Conservation (phyloP, 2,888 invertebrate genomes). For the Galerucella calmariensis region DNA sequence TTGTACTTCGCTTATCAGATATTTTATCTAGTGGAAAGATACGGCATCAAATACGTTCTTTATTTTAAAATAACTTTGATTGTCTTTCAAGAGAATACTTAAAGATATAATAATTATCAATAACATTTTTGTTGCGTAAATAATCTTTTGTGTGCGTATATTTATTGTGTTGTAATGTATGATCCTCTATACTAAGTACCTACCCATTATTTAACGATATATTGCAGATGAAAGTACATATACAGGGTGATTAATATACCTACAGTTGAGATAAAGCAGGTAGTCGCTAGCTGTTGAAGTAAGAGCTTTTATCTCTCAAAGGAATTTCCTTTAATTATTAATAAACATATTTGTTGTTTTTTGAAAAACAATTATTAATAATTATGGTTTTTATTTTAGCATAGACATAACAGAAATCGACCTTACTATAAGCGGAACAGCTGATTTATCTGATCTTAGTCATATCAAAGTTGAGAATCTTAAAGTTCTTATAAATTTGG, state of each 20-base stretch:
- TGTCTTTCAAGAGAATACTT: background rate
- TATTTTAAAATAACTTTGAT: background rate
- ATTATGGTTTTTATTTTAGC: slow-evolving; percentile 15
- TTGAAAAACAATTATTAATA: background rate
- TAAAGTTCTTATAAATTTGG: slow-evolving; percentile 14
- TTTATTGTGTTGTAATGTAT: too few species aligned
- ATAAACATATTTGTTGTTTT: background rate
- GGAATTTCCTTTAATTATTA: background rate
- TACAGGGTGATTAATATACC: too few species aligned
- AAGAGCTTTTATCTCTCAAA: background rate
- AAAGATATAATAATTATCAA: background rate
- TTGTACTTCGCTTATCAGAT: slow-evolving; percentile 9
- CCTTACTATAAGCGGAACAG: slow-evolving; percentile 6
- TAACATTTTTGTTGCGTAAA: too few species aligned
- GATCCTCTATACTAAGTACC: too few species aligned
- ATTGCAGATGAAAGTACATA: too few species aligned
- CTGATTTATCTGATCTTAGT: background rate
- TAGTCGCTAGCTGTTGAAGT: too few species aligned
- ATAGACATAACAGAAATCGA: background rate
- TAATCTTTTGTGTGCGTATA: too few species aligned
- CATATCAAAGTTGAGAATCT: slow-evolving; percentile 4
- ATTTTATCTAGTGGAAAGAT: background rate
- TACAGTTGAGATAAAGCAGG: too few species aligned
- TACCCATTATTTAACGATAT: too few species aligned
- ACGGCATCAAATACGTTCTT: background rate